Evolutionary conservation across 2,113 vertebrate species (phyloP), one percentile per base, ranked within the genome.

Genomic region (Lota lota): DNA sequence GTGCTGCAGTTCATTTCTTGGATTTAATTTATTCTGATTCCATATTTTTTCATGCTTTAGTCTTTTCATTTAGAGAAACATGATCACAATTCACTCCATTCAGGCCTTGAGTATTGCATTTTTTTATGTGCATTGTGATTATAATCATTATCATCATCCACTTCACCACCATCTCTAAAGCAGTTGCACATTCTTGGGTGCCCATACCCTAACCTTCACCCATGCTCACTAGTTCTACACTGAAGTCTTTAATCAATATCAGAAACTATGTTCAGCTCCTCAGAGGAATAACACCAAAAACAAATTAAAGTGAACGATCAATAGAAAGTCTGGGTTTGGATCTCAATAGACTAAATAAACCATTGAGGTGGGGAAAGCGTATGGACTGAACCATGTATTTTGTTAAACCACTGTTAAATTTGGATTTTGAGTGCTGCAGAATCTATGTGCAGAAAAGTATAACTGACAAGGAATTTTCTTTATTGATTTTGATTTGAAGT

Each of bases 221-320:
- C 47, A 21, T 17, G 60, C n/a, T 67, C 21, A 64, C 0, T 36
- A 64, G 3, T 51, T 67, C 18, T 20, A 36, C 14, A 64, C 5
- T 62, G 28, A 68, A 66, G 74, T 64, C 15, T 64, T 58, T 61
- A 67, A 74, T 78, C 28, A 78, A 68, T 64, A 61, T 22, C 47
- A 28, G 54, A 33, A 19, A 59, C n/a, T 22, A 19, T 5, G 28
- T 59, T 28, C 66, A 21, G 5, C 72, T 69, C 61, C 51, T 3
- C 36, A 69, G 61, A 74, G 77, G 62, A 61, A 6, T 67, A 63
- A 68, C 80, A 83, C 68, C 66, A 78, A 79, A 75, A 80, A 68
- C 67, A 70, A 63, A 72, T 84, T 88, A 80, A 78, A 80, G 69
- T 75, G 53, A 56, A 80, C 66, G 69, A 77, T 79, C 73, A 70